Evolutionary conservation across 2,888 invertebrate genomes (phyloP), one percentile per base, ranked within the genome.

Genomic region (Apotomis capreana): DNA sequence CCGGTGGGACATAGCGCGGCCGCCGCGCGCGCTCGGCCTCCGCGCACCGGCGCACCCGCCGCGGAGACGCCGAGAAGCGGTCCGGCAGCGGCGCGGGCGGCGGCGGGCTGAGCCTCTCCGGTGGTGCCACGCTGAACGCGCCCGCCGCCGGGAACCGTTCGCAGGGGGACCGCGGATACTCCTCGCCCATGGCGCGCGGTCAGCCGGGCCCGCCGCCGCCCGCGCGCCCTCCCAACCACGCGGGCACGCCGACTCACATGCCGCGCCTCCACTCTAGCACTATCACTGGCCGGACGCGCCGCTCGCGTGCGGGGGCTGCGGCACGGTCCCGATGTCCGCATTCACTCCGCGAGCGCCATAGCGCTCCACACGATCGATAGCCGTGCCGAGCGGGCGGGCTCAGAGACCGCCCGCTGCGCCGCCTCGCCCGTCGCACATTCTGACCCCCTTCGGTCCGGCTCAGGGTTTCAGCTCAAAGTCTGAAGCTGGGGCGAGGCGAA

Each of bases 1-100:
- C 95, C 5, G 95, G 95, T 26, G 95, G 95, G 77, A 95, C 94
- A 80, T 95, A 95, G 78, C 95, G 92, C 87, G 87, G 95, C 75
- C 92, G 86, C 79, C 92, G 88, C 79, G 95, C 95, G 83, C 96
- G 96, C 76, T 95, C 95, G 76, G 95, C 95, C 70, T 95, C 95
- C 74, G 95, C 95, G 74, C 95, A 94, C 80, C 95, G 95, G 81
- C 95, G 93, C 91, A 86, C 95, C 90, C 88, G 95, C 94, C 87
- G 94, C 90, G 85, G 94, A 84, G 84, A 94, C 76, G 94, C 94
- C 93, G 94, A 88, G 84, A 91, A 89, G 79, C 94, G 89, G 89
- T 94, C 87, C 94, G 92, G 89, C 91, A 94, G 87, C 94, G 95
- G 88, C 94, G 95, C 87, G 94, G 94, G 91, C 95, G 94, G 94